A percentile compares a stretch with the other conserved stretches of the same genome.
Evolutionary conservation across 2,888 invertebrate species (phyloP).

Genomic region (Drosophila paracracens): DNA sequence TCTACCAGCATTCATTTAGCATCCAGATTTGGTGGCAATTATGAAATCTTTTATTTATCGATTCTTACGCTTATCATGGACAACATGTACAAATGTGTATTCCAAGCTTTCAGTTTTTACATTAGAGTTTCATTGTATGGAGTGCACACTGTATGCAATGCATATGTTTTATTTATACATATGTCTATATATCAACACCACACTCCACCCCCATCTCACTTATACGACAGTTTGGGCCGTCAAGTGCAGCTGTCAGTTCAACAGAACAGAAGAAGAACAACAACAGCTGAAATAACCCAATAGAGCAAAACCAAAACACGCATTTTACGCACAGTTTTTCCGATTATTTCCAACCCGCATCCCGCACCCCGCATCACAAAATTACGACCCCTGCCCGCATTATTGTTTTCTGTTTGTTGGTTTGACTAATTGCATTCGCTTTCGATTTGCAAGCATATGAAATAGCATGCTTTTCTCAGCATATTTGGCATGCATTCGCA

Average conservation of each 20-base stretch:
- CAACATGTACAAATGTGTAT: background rate
- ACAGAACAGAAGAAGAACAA: background rate
- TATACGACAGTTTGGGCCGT: conserved; percentile 36
- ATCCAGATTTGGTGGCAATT: background rate
- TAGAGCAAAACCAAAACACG: conserved; percentile 35
- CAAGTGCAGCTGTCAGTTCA: conserved; percentile 60
- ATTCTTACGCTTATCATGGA: background rate
- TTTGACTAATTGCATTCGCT: conserved; percentile 33
- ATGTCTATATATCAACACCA: conserved; percentile 7
- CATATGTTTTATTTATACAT: conserved; percentile 22
- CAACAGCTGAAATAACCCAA: conserved; percentile 58
- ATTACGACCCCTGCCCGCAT: background rate
- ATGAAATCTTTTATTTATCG: background rate
- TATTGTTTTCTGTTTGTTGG: conserved; percentile 21
- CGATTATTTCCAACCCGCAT: background rate
- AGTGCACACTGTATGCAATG: conserved; percentile 10
- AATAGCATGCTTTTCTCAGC: background rate
- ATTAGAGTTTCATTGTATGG: background rate
- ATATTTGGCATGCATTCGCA: background rate
- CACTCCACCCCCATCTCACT: background rate
- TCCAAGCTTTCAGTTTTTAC: background rate
- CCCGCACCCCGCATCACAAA: background rate
- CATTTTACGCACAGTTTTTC: conserved; percentile 60
- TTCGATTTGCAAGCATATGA: conserved; percentile 2
- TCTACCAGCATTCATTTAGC: background rate